Evolutionary conservation across 2,797 vertebrate species (phyloP).

Genomic region (Manis crassicaudata): DNA sequence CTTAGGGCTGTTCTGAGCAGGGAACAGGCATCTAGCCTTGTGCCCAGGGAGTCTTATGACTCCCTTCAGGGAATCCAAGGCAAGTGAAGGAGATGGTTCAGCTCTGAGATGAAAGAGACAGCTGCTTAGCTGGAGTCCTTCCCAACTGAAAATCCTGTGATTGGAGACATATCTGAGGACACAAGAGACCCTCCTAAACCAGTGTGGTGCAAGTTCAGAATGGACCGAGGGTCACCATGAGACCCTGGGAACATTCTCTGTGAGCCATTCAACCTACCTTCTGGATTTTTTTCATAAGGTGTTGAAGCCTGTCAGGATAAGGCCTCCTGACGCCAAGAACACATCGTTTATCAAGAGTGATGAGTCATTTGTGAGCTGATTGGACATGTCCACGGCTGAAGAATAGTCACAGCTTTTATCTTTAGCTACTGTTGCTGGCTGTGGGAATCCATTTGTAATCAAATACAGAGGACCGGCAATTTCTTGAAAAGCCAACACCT

Average conservation of each 20-base stretch:
- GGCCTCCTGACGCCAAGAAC: conserved; percentile 62
- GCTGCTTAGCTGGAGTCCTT: conserved; percentile 68
- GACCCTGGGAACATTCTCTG: conserved; percentile 7
- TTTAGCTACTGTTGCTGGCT: conserved; percentile 69
- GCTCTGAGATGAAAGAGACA: conserved; percentile 58
- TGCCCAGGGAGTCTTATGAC: conserved; percentile 75
- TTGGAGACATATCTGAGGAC: conserved; percentile 47
- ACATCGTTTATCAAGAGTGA: conserved; percentile 66
- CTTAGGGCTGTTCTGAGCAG: conserved; percentile 57
- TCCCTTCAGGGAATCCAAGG: conserved; percentile 66
- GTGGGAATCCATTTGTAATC: conserved; percentile 55
- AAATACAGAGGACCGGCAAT: conserved; percentile 13
- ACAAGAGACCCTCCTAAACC: conserved; percentile 63
- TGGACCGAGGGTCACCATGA: conserved; percentile 60
- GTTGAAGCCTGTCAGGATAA: conserved; percentile 66
- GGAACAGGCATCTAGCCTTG: conserved; percentile 52
- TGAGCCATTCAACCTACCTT: not conserved
- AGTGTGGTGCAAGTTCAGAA: conserved; percentile 33
- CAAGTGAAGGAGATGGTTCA: conserved; percentile 48
- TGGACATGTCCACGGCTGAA: conserved; percentile 57
- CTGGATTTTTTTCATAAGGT: conserved; percentile 45
- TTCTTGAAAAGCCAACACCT: conserved; percentile 70
- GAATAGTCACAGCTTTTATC: conserved; percentile 65
- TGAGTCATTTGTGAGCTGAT: conserved; percentile 78
- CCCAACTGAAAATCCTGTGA: conserved; percentile 51